These are phyloP conservation scores for Neodiprion virginianus DNA, from an alignment of 1,140 invertebrate species.

Conservation along the genomic window DNA sequence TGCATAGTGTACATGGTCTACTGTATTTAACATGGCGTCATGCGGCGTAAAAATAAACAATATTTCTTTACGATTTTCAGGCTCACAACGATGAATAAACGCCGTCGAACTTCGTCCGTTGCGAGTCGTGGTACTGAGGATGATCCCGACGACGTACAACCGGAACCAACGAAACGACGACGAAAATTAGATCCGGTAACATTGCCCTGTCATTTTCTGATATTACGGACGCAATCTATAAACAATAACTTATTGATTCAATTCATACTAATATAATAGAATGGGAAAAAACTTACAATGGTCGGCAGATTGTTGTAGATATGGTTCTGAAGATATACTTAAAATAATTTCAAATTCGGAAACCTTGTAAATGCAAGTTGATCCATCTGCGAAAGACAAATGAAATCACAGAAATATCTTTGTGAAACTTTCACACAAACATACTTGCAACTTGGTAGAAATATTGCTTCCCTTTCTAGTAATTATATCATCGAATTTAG, in stretches of 20 bases:
- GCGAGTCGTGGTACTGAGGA: slow-evolving; percentile 72
- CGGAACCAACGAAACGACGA: slow-evolving; percentile 58
- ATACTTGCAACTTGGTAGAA: too few species aligned
- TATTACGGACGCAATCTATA: too few species aligned
- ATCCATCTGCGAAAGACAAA: too few species aligned
- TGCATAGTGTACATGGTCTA: not conserved
- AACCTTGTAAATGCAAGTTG: too few species aligned
- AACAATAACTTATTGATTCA: too few species aligned
- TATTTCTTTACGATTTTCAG: not conserved
- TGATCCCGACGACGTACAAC: slow-evolving; percentile 59
- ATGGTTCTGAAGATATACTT: not conserved
- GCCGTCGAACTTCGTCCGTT: slow-evolving; percentile 72
- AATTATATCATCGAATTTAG: too few species aligned
- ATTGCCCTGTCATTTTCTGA: slow-evolving; percentile 9
- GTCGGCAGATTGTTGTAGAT: slow-evolving; percentile 11
- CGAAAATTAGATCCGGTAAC: slow-evolving; percentile 65
- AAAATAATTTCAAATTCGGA: not conserved
- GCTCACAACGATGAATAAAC: slow-evolving; percentile 66
- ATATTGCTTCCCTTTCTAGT: too few species aligned
- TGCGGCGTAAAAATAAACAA: not conserved
- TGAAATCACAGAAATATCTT: too few species aligned
- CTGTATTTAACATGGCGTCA: not conserved
- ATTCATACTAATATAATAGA: too few species aligned
- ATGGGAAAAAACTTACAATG: too few species aligned
- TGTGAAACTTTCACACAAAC: too few species aligned